These are phyloP conservation scores for Labia minor DNA, from an alignment of 2,888 invertebrate genomes.

Conservation along the genomic window DNA sequence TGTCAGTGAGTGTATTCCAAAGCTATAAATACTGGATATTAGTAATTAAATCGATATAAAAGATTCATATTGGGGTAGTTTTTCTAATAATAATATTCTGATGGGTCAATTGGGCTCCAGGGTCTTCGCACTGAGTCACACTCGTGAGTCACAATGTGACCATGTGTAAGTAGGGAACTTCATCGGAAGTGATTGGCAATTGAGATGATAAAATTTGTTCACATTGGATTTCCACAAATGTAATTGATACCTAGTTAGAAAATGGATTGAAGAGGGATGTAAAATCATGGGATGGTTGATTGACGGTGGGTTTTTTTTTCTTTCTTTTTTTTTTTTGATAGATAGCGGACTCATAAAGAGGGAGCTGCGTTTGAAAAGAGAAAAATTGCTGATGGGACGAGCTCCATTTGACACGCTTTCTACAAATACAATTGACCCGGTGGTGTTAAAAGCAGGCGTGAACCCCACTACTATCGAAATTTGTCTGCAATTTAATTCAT, in stretches of 20 bases:
- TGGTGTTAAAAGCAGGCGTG: neutral
- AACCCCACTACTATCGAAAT: neutral
- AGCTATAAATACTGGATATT: neutral
- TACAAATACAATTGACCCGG: constrained; percentile 1
- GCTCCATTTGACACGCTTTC: neutral
- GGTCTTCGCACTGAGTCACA: neutral
- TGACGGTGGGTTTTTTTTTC: neutral
- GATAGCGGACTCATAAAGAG: neutral
- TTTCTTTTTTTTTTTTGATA: too few relatives aligned
- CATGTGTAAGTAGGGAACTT: neutral
- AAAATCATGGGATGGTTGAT: neutral
- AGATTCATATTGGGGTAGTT: neutral
- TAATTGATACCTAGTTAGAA: neutral
- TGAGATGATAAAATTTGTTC: neutral
- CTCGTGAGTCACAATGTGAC: neutral
- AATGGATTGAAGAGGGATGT: neutral
- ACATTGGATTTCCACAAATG: neutral
- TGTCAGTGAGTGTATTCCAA: neutral
- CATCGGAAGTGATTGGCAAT: neutral
- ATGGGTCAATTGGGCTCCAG: neutral
- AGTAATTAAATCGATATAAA: neutral
- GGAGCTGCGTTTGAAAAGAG: neutral
- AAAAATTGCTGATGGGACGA: neutral
- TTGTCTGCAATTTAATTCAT: constrained; percentile 13
- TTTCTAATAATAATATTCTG: neutral